Base-by-base conservation (phyloP, 2,113 vertebrate species). In the Circaetus gallicus region DNA sequence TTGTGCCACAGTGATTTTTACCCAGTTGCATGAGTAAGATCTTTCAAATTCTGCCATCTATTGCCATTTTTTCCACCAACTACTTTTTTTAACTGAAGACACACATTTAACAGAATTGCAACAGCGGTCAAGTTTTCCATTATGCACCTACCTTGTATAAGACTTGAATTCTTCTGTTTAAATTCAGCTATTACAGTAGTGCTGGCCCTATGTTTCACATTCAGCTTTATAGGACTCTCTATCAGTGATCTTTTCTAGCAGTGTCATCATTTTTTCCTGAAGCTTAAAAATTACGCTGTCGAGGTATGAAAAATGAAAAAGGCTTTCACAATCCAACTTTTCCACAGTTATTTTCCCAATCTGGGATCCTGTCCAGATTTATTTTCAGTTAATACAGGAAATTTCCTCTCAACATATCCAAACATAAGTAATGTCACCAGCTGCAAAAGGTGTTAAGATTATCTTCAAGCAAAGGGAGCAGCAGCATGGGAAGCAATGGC, bases 401-500 rank as follows among this genome's bases (percentile, higher is more conserved):
- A 85, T 73, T 77, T 93, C 32, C 63, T 94, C 81, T 72, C 89
- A 93, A 70, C 32, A 55, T 69, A 79, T n/a, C 58, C 93, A 95
- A 89, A 88, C 17, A 45, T 13, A 43, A 85, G 67, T 42, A 90
- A 80, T 55, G 80, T 73, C 94, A 94, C 1, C 28, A 89, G 66
- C 70, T 89, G 86, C 61, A 88, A 17, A 90, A 95, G 94, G 86
- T 80, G 84, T 62, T 91, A 77, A 82, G 89, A 91, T 88, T 73
- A 47, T 4, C 10, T 52, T 94, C 53, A 82, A 58, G 62, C 82
- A 94, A 55, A 62, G 78, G 74, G 84, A 95, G 58, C 66, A 85
- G 73, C 77, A 91, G 66, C 82, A 73, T 8, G 9, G 85, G 87
- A 92, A 96, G 82, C 70, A 80, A 72, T 13, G 62, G 69, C 97